Conservation (phyloP, 1,140 invertebrate genomes). For the Drosophila orena region DNA sequence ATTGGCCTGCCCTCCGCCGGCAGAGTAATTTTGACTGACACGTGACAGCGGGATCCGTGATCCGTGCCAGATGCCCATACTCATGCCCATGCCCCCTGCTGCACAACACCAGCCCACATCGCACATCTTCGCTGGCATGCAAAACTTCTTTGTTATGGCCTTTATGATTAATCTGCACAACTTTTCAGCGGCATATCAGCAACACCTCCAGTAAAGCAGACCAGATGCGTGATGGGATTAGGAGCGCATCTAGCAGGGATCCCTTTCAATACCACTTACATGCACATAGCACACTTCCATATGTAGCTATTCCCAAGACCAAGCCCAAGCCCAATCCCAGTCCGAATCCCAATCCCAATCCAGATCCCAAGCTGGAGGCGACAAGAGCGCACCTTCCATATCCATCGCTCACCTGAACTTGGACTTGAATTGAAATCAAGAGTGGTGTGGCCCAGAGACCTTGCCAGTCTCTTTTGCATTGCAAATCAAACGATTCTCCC, state of each 20-base stretch:
- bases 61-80: constrained; percentile 14
- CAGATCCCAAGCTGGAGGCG: constrained; percentile 20
- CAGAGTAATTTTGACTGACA: constrained; percentile 59
- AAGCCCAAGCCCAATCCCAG: neutral
- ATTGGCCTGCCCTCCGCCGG: constrained; percentile 46
- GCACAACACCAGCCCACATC: constrained; percentile 16
- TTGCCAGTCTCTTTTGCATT: constrained; percentile 43
- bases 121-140: constrained; percentile 33
- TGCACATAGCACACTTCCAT: constrained; percentile 7
- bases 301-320: constrained; percentile 11
- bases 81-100: constrained; percentile 15
- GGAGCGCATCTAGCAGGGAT: constrained; percentile 26
- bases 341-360: neutral
- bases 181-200: constrained; percentile 65
- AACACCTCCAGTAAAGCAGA: constrained; percentile 47
- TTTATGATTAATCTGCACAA: constrained; percentile 69
- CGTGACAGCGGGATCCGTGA: constrained; percentile 50
- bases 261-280: constrained; percentile 26
- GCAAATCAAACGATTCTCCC: constrained; percentile 38
- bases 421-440: constrained; percentile 51
- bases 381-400: constrained; percentile 15
- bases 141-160: constrained; percentile 65
- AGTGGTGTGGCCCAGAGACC: constrained; percentile 39
- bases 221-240: constrained; percentile 42
- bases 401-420: constrained; percentile 39